phyloP scores from a whole-genome alignment of 2,888 invertebrate species.

The Helleia helle region DNA sequence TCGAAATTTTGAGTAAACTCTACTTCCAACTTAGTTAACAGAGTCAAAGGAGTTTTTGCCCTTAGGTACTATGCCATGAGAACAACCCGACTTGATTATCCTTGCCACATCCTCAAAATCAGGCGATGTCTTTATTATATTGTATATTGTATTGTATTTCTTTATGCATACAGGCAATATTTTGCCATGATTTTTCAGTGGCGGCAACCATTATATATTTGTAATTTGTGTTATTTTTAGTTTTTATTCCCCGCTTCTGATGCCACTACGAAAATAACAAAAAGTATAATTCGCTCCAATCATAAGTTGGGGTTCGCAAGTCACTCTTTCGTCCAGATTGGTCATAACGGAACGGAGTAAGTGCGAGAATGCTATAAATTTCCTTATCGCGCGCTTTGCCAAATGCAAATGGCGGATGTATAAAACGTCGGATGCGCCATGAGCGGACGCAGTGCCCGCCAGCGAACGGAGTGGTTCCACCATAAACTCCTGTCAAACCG shows the following conservation, averaged over 20 bases:
- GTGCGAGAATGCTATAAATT: background rate
- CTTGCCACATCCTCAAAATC: too few species aligned
- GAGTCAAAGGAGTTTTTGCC: too few species aligned
- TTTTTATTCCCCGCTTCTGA: background rate
- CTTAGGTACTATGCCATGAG: too few species aligned
- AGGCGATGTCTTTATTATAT: too few species aligned
- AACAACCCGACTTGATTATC: too few species aligned
- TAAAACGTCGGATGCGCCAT: constrained; percentile 26
- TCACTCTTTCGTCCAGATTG: background rate
- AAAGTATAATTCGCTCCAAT: background rate
- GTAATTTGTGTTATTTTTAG: background rate
- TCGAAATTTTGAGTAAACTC: too few species aligned
- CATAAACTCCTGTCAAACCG: constrained; percentile 38
- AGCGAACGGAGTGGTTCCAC: constrained; percentile 38
- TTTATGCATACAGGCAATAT: too few species aligned
- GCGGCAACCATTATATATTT: background rate
- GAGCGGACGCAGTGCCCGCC: constrained; percentile 28
- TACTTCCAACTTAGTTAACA: too few species aligned
- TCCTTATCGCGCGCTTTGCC: background rate
- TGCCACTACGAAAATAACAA: background rate
- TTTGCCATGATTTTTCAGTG: too few species aligned
- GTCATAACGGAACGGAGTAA: background rate
- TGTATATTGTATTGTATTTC: too few species aligned
- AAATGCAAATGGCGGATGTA: constrained; percentile 24
- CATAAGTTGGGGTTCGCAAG: background rate